phyloP scores from a whole-genome alignment of 2,797 vertebrate genomes.

The Chelonia mydas region DNA sequence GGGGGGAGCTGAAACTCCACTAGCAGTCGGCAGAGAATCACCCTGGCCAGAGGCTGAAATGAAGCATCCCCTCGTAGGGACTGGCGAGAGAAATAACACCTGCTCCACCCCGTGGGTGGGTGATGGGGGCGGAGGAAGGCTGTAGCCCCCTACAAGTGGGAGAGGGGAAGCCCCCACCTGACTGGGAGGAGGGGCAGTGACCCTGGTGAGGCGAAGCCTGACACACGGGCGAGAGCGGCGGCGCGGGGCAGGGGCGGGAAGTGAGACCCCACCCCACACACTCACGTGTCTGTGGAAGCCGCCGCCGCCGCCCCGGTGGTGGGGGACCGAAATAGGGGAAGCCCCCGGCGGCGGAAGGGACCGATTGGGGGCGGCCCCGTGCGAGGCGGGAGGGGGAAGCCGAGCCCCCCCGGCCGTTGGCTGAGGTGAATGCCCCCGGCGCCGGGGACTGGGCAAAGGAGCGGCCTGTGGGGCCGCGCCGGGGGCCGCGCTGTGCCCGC shows the following conservation, averaged over 20 bases:
- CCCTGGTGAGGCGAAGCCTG: background rate
- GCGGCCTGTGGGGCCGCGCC: background rate
- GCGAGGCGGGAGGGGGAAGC: background rate
- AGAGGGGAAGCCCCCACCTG: slow-evolving; percentile 49
- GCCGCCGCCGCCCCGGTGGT: background rate
- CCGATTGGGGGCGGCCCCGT: slow-evolving; percentile 40
- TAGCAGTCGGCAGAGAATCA: background rate
- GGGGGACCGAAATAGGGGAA: background rate
- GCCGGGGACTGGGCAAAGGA: background rate
- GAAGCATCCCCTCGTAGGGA: background rate
- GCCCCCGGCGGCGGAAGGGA: slow-evolving; percentile 7
- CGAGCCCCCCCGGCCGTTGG: background rate
- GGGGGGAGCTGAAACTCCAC: background rate
- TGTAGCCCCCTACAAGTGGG: background rate
- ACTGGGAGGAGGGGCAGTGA: background rate
- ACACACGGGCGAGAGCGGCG: no score
- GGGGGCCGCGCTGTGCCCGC: slow-evolving; percentile 31
- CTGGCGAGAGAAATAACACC: no score
- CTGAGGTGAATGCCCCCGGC: background rate
- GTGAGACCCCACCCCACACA: background rate
- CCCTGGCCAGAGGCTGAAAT: background rate
- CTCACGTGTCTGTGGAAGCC: background rate
- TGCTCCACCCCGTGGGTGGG: background rate
- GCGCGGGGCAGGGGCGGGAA: background rate
- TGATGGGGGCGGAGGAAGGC: slow-evolving; percentile 2